A percentile compares a stretch with the other conserved stretches of the same genome.
Evolutionary conservation across 2,888 invertebrate genomes (phyloP).

Genomic region (Bugulina stolonifera): DNA sequence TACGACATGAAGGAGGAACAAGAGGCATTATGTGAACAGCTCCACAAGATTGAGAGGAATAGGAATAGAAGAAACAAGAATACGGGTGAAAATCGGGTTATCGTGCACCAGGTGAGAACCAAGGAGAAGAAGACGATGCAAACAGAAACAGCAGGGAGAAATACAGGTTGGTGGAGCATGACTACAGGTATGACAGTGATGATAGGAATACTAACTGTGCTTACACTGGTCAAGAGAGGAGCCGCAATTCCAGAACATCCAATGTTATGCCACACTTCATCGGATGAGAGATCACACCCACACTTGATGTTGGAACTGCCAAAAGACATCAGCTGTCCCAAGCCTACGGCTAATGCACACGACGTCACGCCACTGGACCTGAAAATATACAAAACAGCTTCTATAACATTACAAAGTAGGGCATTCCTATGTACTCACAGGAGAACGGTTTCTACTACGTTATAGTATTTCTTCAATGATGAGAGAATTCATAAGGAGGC

Average conservation of each 20-base stretch:
- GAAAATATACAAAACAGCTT: not conserved
- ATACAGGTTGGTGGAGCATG: too few species aligned
- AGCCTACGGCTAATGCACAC: not conserved
- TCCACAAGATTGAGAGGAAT: too few species aligned
- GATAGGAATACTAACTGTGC: too few species aligned
- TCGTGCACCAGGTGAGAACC: too few species aligned
- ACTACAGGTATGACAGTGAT: too few species aligned
- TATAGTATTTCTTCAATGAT: not conserved
- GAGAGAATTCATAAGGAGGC: not conserved
- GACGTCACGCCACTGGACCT: not conserved
- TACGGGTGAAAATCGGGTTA: too few species aligned
- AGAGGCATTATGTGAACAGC: too few species aligned
- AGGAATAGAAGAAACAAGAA: too few species aligned
- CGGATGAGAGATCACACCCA: not conserved
- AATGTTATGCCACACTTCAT: not conserved
- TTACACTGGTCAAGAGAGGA: too few species aligned
- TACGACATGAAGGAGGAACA: too few species aligned
- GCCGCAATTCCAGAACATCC: not conserved
- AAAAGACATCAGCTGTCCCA: not conserved
- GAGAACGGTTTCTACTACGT: not conserved
- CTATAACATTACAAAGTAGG: not conserved
- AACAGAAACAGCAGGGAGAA: too few species aligned
- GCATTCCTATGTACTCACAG: not conserved
- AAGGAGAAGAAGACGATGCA: too few species aligned
- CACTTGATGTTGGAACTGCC: not conserved